A percentile compares a stretch with the other conserved stretches of the same genome.
Conservation (phyloP, 2,797 vertebrate genomes). For the Eospalax fontanierii region DNA sequence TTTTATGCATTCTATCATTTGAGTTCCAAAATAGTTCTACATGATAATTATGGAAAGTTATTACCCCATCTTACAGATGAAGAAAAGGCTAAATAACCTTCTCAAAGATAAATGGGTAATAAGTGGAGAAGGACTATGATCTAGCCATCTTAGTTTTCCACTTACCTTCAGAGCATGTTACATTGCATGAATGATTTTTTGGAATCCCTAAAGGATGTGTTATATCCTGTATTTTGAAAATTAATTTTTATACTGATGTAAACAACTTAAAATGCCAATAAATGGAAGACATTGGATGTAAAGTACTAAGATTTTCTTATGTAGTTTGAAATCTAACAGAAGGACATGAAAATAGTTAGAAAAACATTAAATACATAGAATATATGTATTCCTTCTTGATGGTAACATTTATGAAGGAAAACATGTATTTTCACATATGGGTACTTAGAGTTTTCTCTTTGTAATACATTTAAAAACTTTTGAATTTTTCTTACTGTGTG, state of each 20-base stretch:
- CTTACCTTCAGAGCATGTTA: constrained; percentile 44
- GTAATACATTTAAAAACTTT: constrained; percentile 59
- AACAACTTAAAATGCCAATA: constrained; percentile 64
- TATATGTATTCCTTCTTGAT: constrained; percentile 65
- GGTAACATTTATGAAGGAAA: constrained; percentile 47
- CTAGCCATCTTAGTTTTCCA: constrained; percentile 43
- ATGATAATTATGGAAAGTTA: constrained; percentile 40
- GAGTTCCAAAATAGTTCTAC: constrained; percentile 32
- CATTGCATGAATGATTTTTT: constrained; percentile 54
- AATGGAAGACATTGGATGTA: constrained; percentile 32
- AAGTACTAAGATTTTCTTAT: constrained; percentile 64
- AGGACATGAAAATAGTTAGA: constrained; percentile 63
- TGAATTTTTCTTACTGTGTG: constrained; percentile 41
- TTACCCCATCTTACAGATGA: not conserved
- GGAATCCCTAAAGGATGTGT: constrained; percentile 58
- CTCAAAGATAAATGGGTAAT: not conserved
- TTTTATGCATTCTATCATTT: constrained; percentile 34
- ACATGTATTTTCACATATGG: constrained; percentile 5
- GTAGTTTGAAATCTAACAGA: constrained; percentile 50
- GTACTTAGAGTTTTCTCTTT: constrained; percentile 51
- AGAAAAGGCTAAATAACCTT: not conserved
- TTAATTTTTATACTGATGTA: constrained; percentile 35
- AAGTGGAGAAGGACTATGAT: not conserved
- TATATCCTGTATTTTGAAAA: constrained; percentile 57
- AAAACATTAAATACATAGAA: constrained; percentile 56